Percentiles rank a stretch among this genome's conserved stretches.
These are phyloP conservation scores for Oncopeltus fasciatus DNA, from an alignment of 1,140 invertebrate genomes.

Conservation along the genomic window DNA sequence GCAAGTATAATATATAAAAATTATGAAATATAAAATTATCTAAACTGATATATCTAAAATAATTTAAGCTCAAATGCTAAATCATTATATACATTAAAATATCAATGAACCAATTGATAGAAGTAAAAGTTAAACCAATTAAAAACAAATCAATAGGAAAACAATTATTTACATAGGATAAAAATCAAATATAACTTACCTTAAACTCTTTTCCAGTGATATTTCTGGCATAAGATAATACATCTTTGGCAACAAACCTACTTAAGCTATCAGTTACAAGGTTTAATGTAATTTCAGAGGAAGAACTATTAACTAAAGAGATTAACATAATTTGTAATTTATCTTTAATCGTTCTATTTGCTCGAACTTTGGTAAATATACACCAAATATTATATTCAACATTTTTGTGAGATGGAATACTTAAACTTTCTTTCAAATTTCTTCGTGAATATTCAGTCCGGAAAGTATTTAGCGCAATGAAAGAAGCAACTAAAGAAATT, in stretches of 20 bases:
- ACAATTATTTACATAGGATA: too few species aligned
- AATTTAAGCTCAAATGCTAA: too few species aligned
- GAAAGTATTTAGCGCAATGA: neutral
- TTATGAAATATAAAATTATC: too few species aligned
- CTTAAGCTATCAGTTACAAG: conserved; percentile 53
- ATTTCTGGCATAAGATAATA: conserved; percentile 34
- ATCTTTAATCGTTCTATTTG: conserved; percentile 36
- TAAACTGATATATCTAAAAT: too few species aligned
- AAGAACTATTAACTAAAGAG: conserved; percentile 37
- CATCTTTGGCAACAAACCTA: conserved; percentile 40
- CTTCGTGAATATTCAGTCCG: neutral
- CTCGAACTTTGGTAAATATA: conserved; percentile 42
- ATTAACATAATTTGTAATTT: conserved; percentile 43
- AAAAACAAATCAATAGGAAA: too few species aligned
- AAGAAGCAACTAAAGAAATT: neutral
- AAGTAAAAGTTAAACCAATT: too few species aligned
- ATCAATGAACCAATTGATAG: too few species aligned
- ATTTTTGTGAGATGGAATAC: neutral
- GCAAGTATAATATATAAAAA: too few species aligned
- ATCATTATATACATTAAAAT: too few species aligned
- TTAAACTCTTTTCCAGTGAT: conserved; percentile 29
- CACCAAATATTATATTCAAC: conserved; percentile 34
- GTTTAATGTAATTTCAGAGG: conserved; percentile 43
- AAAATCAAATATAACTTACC: conserved; percentile 23
- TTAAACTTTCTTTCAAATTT: neutral